Conservation (phyloP, 2,888 invertebrate species). For the Ennomos erosarius region DNA sequence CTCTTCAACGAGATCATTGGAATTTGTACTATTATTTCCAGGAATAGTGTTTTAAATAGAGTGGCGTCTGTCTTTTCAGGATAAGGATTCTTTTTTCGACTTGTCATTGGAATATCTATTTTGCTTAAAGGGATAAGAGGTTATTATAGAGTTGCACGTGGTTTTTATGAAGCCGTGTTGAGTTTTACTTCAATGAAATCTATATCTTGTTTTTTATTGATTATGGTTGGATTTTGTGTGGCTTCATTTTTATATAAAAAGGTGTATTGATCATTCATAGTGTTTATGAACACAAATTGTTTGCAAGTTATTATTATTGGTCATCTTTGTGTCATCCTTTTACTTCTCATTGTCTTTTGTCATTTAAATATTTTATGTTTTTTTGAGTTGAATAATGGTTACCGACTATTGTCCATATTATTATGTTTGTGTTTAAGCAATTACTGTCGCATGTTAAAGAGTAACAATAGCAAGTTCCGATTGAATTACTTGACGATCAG, state of each 20-base stretch:
- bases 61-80: neutral
- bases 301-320: conserved; percentile 34
- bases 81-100: too few relatives aligned
- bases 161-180: too few relatives aligned
- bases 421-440: conserved; percentile 9
- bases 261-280: conserved; percentile 13
- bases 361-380: conserved; percentile 29
- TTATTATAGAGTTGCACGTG: too few relatives aligned
- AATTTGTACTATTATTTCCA: conserved; percentile 11
- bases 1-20: conserved; percentile 3
- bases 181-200: neutral
- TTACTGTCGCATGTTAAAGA: conserved; percentile 6
- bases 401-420: conserved; percentile 7
- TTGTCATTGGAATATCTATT: too few relatives aligned
- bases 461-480: neutral
- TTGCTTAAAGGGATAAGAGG: too few relatives aligned
- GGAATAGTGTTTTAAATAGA: neutral
- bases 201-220: neutral
- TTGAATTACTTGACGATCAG: too few relatives aligned
- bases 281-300: conserved; percentile 33
- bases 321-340: conserved; percentile 29
- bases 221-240: neutral
- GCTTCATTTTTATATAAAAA: conserved; percentile 5
- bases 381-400: conserved; percentile 13
- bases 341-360: conserved; percentile 28